A percentile compares a stretch with the other conserved stretches of the same genome.
Evolutionary conservation across 1,140 invertebrate species (phyloP).

Genomic region (Apolygus lucorum): DNA sequence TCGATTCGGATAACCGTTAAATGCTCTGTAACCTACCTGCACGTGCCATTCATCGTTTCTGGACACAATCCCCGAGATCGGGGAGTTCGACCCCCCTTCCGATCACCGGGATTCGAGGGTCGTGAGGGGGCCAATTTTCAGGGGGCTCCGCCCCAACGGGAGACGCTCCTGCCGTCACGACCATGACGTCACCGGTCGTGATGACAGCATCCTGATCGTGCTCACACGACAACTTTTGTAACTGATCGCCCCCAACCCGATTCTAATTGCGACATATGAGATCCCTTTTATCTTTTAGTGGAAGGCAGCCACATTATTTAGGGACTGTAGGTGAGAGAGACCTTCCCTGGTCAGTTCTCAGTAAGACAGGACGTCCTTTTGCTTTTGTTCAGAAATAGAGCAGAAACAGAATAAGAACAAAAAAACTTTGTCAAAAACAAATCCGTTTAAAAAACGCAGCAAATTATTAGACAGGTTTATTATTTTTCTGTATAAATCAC

Average conservation of each 20-base stretch:
- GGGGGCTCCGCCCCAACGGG: background rate
- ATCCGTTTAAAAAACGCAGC: too few species aligned
- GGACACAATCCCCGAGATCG: background rate
- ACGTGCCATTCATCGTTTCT: background rate
- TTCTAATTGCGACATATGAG: conserved; percentile 21
- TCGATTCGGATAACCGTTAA: background rate
- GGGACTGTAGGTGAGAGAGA: too few species aligned
- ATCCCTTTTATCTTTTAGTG: background rate
- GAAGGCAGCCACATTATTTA: background rate
- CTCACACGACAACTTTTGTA: conserved; percentile 23
- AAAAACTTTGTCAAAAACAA: too few species aligned
- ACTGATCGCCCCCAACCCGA: conserved; percentile 22
- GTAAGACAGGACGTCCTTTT: too few species aligned
- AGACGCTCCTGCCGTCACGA: background rate
- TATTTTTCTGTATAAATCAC: too few species aligned
- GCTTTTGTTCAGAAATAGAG: too few species aligned
- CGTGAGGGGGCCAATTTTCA: background rate
- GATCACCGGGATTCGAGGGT: too few species aligned
- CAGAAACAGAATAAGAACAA: too few species aligned
- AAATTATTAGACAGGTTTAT: too few species aligned
- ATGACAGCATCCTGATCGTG: conserved; percentile 21
- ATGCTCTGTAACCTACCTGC: background rate
- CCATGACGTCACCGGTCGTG: conserved; percentile 20
- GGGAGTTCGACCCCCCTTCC: too few species aligned
- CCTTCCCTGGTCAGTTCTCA: too few species aligned